Conservation (phyloP, 2,888 invertebrate genomes). For the Caenorhabditis sp. region DNA sequence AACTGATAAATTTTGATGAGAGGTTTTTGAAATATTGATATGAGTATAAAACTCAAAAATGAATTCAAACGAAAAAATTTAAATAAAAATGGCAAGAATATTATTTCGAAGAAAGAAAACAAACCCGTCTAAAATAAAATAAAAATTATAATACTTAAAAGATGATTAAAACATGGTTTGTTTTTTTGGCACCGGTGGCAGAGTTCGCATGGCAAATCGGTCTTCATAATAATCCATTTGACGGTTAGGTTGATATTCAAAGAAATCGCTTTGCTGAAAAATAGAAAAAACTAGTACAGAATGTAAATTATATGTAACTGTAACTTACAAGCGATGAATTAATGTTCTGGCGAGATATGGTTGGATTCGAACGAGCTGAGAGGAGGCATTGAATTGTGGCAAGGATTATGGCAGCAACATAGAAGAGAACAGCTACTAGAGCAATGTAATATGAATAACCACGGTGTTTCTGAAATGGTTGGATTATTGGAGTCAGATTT, state of each 20-base stretch:
- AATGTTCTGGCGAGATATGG: slow-evolving; percentile 34
- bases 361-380: slow-evolving; percentile 11
- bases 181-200: slow-evolving; percentile 50
- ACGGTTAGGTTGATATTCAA: slow-evolving; percentile 37
- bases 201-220: slow-evolving; percentile 56
- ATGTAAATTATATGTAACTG: no score
- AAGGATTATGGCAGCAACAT: slow-evolving; percentile 36
- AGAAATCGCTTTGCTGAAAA: slow-evolving; percentile 39
- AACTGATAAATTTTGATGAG: no score
- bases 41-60: neutral
- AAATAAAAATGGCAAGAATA: slow-evolving; percentile 2
- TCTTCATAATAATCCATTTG: slow-evolving; percentile 45
- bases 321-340: slow-evolving; percentile 35
- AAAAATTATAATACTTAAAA: neutral
- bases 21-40: no score
- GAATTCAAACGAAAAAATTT: neutral
- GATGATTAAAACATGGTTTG: slow-evolving; percentile 22
- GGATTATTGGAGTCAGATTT: no score
- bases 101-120: neutral
- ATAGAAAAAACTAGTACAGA: neutral
- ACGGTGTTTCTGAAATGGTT: slow-evolving; percentile 67
- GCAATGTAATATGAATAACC: slow-evolving; percentile 67
- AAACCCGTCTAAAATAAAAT: neutral
- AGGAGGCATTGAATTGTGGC: slow-evolving; percentile 16
- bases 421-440: slow-evolving; percentile 48